Base-by-base conservation (phyloP, 2,113 vertebrate genomes). In the Agelaius phoeniceus region DNA sequence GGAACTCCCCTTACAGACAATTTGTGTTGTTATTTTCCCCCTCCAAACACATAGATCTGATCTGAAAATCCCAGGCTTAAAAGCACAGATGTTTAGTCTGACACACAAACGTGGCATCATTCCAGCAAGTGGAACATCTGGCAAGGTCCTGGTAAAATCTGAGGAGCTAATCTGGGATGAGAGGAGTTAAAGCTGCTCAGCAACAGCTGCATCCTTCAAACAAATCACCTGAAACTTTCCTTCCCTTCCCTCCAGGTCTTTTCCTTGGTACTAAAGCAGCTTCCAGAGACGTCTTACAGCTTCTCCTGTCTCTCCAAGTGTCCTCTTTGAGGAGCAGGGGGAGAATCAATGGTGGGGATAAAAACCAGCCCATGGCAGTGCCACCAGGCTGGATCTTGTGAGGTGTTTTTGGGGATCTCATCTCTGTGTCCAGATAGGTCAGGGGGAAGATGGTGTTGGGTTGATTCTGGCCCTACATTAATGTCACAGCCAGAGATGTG, bases 141-240 rank as follows among this genome's bases (percentile, higher is more conserved):
- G 87, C 63, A 57, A 57, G 51, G 43, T 84, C 72, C 71, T 77
- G 71, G 7, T 51, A 63, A 22, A 39, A 58, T 94, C 81, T 0
- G 79, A 95, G 95, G 94, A 87, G 84, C 83, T 97, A 75, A 97
- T 94, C 88, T 86, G 93, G 96, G 96, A 97, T 97, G 87, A 84
- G 65, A 97, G 93, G 94, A 97, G 95, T 96, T 89, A 96, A 97
- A 97, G 90, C 95, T 89, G 75, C 92, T 94, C 91, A 95, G 95
- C 95, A 90, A 87, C 71, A 96, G 90, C 93, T 94, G 76, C 91
- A 82, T 93, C 96, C 95, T 76, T 94, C 95, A 91, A 84, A 63
- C 79, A 13, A 85, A 85, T 96, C 97, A 97, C 93, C 95, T 79
- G 26, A 96, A 95, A 87, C 89, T 54, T 84, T 5, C 19, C 65